Evolutionary conservation across 2,113 vertebrate species (phyloP), one percentile per base, ranked within the genome.

Genomic region (Festucalex cinctus): DNA sequence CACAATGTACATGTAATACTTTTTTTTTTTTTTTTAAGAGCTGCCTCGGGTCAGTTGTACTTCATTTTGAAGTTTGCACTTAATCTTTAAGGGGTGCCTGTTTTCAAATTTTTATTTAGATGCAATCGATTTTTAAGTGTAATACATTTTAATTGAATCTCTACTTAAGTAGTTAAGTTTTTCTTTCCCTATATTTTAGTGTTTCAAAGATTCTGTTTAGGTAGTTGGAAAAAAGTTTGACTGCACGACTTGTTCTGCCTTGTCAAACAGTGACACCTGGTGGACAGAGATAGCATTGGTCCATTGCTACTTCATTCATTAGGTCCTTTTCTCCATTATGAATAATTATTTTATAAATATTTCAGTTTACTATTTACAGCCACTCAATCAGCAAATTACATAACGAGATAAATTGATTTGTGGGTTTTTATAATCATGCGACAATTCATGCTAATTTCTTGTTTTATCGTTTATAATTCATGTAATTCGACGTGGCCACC

Each of bases 201-300:
- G 12, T 13, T 13, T 41, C 3, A 12, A 12, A 10, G 9, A 41
- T 41, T 41, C 39, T 41, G 10, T 9, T 9, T 9, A 12, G 1
- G 39, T 41, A 41, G 9, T 12, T 41, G 9, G 2, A 12, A 9
- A 41, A 46, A 46, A 46, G 44, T 46, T 46, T 17, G 16, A 46
- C 44, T 6, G 6, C 9, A 53, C 8, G 22, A 24, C 6, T 53
- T 53, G n/a, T 13, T 22, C 2, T 24, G 10, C 9, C n/a, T 32
- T 1, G 6, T 22, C 1, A 9, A 46, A 60, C 73, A 75, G 24
- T 20, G 67, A 58, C 73, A 58, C 26, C 62, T 65, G 53, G 62
- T 54, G 73, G 5, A 20, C 22, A 26, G 24, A 61, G 2, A 3
- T 39, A 17, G 9, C 9, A 32, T 14, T 5, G 5, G 14, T 17